phyloP scores from a whole-genome alignment of 30 jellyfish, hydroid and myxozoan species.

The Aurelia aurita region DNA sequence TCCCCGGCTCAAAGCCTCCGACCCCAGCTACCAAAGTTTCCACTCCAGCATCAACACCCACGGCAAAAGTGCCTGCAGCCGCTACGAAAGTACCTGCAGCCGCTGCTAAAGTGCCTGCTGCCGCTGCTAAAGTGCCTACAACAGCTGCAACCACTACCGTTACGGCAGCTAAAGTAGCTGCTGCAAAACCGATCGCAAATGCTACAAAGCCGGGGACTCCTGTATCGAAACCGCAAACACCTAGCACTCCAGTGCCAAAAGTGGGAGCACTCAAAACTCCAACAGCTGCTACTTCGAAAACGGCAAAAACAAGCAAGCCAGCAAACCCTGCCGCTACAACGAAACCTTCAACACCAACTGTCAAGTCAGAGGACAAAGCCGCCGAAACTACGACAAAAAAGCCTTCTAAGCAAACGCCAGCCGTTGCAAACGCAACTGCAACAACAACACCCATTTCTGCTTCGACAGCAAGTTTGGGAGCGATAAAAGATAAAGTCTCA shows the following conservation, averaged over 20 bases:
- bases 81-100: slow-evolving; percentile 55
- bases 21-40: slow-evolving; percentile 25
- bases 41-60: slow-evolving; percentile 41
- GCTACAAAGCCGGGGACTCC: background rate
- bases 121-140: slow-evolving; percentile 22
- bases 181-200: background rate
- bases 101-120: slow-evolving; percentile 13
- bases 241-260: background rate
- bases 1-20: slow-evolving; percentile 29
- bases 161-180: background rate
- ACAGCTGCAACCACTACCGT: slow-evolving; percentile 57
- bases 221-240: background rate
- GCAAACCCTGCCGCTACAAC: slow-evolving; percentile 1
- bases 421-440: slow-evolving; percentile 5
- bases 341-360: slow-evolving; percentile 52
- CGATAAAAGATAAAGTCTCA: slow-evolving; percentile 77
- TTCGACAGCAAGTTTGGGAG: background rate
- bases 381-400: slow-evolving; percentile 1
- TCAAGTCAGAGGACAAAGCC: slow-evolving; percentile 10
- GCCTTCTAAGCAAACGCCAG: background rate
- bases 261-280: background rate
- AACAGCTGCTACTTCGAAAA: background rate
- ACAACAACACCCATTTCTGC: background rate
- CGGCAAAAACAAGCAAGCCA: background rate
- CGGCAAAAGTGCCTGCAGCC: slow-evolving; percentile 58